Evolutionary conservation across 2,113 vertebrate species (phyloP).

Genomic region (Sakesphorus luctuosus): DNA sequence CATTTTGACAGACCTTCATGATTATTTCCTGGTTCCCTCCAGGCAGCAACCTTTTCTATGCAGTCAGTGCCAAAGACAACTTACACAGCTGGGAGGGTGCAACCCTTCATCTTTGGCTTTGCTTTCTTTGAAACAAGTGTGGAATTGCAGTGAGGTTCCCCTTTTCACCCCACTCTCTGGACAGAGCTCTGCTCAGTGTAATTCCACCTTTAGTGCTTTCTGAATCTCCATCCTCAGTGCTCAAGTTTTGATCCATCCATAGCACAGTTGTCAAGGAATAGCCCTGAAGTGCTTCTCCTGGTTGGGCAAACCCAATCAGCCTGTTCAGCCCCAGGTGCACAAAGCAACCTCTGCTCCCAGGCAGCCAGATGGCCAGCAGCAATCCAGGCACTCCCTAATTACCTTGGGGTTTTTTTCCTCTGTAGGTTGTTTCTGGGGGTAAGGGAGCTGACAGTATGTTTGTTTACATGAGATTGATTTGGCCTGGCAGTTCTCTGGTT

Average conservation of each 20-base stretch:
- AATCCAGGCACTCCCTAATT: constrained; percentile 35
- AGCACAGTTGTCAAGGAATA: background rate
- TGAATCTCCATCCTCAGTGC: background rate
- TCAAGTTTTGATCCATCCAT: background rate
- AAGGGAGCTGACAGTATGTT: background rate
- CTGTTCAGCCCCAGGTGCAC: background rate
- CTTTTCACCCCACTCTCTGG: background rate
- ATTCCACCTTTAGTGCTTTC: background rate
- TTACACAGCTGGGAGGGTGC: background rate
- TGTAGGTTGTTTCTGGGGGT: background rate
- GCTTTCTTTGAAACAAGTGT: background rate
- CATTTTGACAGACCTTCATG: background rate
- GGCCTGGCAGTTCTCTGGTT: background rate
- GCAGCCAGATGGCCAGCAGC: constrained; percentile 43
- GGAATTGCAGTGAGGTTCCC: background rate
- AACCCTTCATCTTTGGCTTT: background rate
- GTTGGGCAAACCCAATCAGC: background rate
- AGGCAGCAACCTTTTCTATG: background rate
- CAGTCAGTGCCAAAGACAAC: background rate
- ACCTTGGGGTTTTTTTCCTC: background rate
- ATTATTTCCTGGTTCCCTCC: background rate
- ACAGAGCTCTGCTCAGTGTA: background rate
- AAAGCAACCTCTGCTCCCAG: constrained; percentile 25
- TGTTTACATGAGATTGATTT: constrained; percentile 7
- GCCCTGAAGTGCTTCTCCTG: background rate